Conservation (phyloP, 1,140 invertebrate species). For the Colletes gigas region DNA sequence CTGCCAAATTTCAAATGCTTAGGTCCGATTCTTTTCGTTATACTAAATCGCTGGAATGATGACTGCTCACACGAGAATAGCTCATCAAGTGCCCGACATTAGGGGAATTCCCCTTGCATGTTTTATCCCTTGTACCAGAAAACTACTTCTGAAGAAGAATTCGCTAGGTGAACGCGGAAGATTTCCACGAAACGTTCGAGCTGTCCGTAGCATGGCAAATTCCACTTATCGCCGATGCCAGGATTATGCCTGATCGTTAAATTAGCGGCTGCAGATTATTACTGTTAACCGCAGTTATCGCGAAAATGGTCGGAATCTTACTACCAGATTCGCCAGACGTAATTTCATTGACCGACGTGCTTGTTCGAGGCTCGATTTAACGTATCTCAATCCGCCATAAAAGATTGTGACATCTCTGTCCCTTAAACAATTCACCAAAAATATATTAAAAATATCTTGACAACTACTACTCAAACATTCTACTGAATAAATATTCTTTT, state of each 20-base stretch:
- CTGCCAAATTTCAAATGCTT: too few relatives aligned
- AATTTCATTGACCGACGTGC: background rate
- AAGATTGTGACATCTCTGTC: too few relatives aligned
- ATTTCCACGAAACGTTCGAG: background rate
- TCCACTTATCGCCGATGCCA: background rate
- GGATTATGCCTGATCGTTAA: constrained; percentile 21
- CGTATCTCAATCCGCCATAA: background rate
- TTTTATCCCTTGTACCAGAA: too few relatives aligned
- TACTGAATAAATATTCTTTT: too few relatives aligned
- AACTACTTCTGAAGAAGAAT: background rate
- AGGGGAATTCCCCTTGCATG: too few relatives aligned
- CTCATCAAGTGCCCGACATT: too few relatives aligned
- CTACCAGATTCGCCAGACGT: background rate
- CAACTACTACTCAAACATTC: too few relatives aligned
- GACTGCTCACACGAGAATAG: too few relatives aligned
- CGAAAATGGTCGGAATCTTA: background rate
- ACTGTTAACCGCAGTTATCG: background rate
- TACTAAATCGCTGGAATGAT: too few relatives aligned
- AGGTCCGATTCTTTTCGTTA: too few relatives aligned
- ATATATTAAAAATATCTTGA: too few relatives aligned
- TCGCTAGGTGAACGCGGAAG: background rate
- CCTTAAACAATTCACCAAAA: too few relatives aligned
- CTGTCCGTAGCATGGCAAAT: background rate
- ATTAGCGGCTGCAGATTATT: constrained; percentile 7
- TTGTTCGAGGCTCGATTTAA: background rate